Conservation (phyloP, 2,113 vertebrate genomes). For the Osmerus eperlanus region DNA sequence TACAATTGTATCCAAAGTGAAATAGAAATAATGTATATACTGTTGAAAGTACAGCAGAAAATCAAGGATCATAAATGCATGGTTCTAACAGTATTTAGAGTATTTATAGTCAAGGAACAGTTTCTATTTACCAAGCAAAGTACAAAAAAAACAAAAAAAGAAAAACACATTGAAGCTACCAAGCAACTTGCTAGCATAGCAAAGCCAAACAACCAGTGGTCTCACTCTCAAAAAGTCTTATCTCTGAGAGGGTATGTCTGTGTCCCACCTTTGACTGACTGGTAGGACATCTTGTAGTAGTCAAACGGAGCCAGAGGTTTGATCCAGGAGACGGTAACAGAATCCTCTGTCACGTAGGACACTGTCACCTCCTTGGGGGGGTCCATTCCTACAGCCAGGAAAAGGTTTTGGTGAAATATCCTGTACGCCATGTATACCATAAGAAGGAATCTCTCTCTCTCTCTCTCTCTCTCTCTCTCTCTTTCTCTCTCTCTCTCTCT, state of each 20-base stretch:
- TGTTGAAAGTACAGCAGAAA: not conserved
- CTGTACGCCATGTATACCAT: too few relatives aligned
- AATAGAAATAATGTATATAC: too few relatives aligned
- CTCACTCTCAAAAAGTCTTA: too few relatives aligned
- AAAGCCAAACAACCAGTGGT: not conserved
- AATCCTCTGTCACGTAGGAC: slow-evolving; percentile 84
- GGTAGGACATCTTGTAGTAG: slow-evolving; percentile 90
- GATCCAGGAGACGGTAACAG: slow-evolving; percentile 82
- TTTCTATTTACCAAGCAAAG: too few relatives aligned
- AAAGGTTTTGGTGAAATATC: too few relatives aligned
- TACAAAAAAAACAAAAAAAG: not conserved
- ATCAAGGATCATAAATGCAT: not conserved
- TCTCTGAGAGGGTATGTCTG: not conserved
- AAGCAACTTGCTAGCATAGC: not conserved
- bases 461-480: too few relatives aligned
- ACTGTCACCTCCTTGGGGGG: slow-evolving; percentile 82
- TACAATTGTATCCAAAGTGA: not conserved
- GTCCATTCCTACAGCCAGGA: slow-evolving; percentile 78
- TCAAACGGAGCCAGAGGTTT: slow-evolving; percentile 82
- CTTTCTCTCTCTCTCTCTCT: too few relatives aligned
- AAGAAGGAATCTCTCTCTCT: too few relatives aligned
- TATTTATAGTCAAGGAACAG: too few relatives aligned
- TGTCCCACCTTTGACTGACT: slow-evolving; percentile 78
- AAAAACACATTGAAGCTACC: not conserved
- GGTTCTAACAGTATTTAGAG: too few relatives aligned